These are phyloP conservation scores for Drosophila funebris DNA, from an alignment of 1,140 invertebrate species.

Conservation along the genomic window DNA sequence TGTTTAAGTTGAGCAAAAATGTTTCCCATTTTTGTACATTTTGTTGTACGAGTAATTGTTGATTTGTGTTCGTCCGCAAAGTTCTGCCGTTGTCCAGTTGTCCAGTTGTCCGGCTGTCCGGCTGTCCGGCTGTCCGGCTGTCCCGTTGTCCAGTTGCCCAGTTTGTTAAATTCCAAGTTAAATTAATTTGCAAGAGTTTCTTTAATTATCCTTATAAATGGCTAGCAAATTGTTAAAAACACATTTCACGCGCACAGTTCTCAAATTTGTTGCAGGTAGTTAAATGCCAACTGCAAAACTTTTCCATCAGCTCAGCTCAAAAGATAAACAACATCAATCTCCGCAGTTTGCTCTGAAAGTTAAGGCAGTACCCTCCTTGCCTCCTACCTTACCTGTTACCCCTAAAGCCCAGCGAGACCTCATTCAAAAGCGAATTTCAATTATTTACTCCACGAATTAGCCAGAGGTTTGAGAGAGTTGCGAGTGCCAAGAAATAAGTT, in stretches of 20 bases:
- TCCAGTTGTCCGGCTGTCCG: slow-evolving; percentile 45
- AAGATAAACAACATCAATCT: slow-evolving; percentile 71
- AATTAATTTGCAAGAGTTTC: slow-evolving; percentile 73
- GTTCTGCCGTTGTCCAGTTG: slow-evolving; percentile 40
- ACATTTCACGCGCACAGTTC: slow-evolving; percentile 47
- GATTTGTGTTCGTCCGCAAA: slow-evolving; percentile 35
- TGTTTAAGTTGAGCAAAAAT: slow-evolving; percentile 53
- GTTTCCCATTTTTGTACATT: slow-evolving; percentile 11
- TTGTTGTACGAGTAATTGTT: slow-evolving; percentile 11
- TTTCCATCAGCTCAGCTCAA: slow-evolving; percentile 30
- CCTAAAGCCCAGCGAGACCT: not conserved
- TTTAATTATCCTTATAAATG: slow-evolving; percentile 77
- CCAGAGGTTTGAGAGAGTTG: slow-evolving; percentile 12
- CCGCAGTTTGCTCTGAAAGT: slow-evolving; percentile 40
- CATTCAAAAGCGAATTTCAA: slow-evolving; percentile 26
- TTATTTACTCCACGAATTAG: slow-evolving; percentile 41
- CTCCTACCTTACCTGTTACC: not conserved
- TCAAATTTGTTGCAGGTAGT: slow-evolving; percentile 45
- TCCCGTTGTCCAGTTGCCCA: slow-evolving; percentile 42
- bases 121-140: slow-evolving; percentile 24
- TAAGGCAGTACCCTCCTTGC: not conserved
- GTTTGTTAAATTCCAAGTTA: slow-evolving; percentile 70
- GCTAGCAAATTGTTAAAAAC: slow-evolving; percentile 69
- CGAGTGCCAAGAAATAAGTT: not conserved
- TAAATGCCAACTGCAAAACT: slow-evolving; percentile 44